Conservation (phyloP, 2,113 vertebrate genomes). For the Felis chaus region DNA sequence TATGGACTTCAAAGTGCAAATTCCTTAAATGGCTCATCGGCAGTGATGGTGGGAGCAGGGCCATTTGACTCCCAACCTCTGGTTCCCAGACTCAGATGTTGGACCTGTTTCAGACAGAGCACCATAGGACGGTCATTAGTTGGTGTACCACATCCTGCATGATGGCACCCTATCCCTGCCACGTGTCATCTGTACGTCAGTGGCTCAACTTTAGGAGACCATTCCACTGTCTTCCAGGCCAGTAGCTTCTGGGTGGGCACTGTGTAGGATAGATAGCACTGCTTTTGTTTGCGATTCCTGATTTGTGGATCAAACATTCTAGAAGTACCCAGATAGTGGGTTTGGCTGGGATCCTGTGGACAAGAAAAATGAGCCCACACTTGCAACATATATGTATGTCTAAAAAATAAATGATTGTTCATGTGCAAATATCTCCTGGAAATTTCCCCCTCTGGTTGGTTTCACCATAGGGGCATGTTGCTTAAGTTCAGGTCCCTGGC, state of each 20-base stretch:
- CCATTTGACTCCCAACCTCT: not conserved
- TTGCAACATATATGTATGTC: not conserved
- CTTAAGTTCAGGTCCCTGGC: not conserved
- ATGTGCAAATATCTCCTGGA: not conserved
- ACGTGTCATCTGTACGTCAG: not conserved
- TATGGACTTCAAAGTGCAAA: not conserved
- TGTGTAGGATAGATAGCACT: too few species aligned
- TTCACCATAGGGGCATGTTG: not conserved
- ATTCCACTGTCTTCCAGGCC: not conserved
- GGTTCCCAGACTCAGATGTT: not conserved
- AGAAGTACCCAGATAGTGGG: not conserved
- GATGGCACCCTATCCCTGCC: too few species aligned
- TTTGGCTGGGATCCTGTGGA: not conserved
- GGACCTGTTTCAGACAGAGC: too few species aligned
- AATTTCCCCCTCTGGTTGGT: not conserved
- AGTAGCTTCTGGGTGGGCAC: too few species aligned
- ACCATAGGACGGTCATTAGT: not conserved
- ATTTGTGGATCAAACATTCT: not conserved
- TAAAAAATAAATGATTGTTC: not conserved
- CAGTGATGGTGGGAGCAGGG: not conserved
- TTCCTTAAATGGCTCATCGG: not conserved
- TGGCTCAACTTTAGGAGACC: not conserved
- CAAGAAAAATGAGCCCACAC: not conserved
- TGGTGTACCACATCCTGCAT: too few species aligned
- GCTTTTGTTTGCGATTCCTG: not conserved